phyloP scores from a whole-genome alignment of 64 coral and sea anemone genomes.

The Cladopsammia gracilis region DNA sequence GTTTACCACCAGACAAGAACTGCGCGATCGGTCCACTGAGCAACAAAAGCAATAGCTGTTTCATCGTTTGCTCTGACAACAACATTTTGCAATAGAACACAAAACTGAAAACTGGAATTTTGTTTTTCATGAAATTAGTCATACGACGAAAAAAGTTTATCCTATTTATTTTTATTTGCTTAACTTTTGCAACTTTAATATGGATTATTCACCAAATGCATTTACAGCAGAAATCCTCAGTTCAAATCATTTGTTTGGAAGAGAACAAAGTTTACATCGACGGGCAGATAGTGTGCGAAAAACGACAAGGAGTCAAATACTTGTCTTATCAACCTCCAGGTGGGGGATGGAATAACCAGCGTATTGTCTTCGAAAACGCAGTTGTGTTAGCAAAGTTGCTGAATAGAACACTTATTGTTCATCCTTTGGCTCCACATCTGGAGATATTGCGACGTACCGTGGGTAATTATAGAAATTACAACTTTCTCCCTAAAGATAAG shows the following conservation, averaged over 20 bases:
- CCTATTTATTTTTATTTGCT: too few relatives aligned
- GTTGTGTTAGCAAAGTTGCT: constrained; percentile 88
- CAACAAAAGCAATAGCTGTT: too few relatives aligned
- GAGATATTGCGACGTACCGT: constrained; percentile 45
- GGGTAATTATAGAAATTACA: constrained; percentile 74
- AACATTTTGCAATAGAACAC: too few relatives aligned
- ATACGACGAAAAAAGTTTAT: too few relatives aligned
- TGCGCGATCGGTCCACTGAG: too few relatives aligned
- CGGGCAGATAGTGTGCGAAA: constrained; percentile 54
- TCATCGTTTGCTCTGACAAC: too few relatives aligned
- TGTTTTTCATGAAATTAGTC: too few relatives aligned
- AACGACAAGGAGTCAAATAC: constrained; percentile 49
- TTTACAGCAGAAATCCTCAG: too few relatives aligned
- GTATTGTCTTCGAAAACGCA: constrained; percentile 94
- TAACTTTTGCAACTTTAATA: too few relatives aligned
- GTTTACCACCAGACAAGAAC: too few relatives aligned
- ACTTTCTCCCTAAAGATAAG: constrained; percentile 58
- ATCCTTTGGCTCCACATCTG: constrained; percentile 87
- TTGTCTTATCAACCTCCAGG: constrained; percentile 96
- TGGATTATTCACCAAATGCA: too few relatives aligned
- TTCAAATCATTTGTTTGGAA: constrained; percentile 4
- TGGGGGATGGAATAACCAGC: constrained; percentile 99
- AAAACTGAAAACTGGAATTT: too few relatives aligned
- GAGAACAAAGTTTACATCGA: constrained; percentile 46
- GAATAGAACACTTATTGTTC: constrained; percentile 91